Base-by-base conservation (phyloP, 2,888 invertebrate genomes). In the Steinernema scapterisci region DNA sequence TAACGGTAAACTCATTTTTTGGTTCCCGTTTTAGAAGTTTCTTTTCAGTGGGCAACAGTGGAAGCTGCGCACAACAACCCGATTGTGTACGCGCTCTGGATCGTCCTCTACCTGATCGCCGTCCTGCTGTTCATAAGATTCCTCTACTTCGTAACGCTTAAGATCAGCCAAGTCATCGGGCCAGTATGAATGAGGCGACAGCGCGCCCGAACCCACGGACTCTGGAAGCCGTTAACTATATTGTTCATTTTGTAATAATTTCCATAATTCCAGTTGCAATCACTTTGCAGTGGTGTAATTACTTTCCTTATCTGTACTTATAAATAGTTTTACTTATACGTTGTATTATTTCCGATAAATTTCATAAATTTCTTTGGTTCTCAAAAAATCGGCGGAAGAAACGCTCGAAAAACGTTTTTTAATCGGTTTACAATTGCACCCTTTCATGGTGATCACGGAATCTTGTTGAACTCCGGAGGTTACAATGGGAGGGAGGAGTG, bases 161-260 rank as follows among this genome's bases (percentile, higher is more conserved):
- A 82, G 52, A 72, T 82, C 27, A 82, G 82, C 70, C 76, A 80
- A 54, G 70, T 80, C 43, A 45, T 79, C 51, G 76, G 76, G n/a
- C 74, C 79, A 27, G 71, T 80, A 19, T 78, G 73, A 79, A n/a
- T 19, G 1, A 38, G 38, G 38, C 38, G 38, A 38, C 38, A 9
- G 38, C 3, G 9, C 5, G 38, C 38, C 38, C 38, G 38, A 38
- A 38, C 38, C 38, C 38, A 3, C 38, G 38, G 38, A 38, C 38
- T 38, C 38, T 38, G 38, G 38, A 38, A 38, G 38, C 38, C 38
- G 25, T 27, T 72, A 44, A 45, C 25, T 38, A 23, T 21, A 16
- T 63, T 44, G 27, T 21, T 71, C 44, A 63, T 72, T 63, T 63
- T 63, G 31, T 63, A 31, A 9, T 63, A 63, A 63, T 25, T 25